phyloP scores from a whole-genome alignment of 2,797 vertebrate species.

The Columba guinea region DNA sequence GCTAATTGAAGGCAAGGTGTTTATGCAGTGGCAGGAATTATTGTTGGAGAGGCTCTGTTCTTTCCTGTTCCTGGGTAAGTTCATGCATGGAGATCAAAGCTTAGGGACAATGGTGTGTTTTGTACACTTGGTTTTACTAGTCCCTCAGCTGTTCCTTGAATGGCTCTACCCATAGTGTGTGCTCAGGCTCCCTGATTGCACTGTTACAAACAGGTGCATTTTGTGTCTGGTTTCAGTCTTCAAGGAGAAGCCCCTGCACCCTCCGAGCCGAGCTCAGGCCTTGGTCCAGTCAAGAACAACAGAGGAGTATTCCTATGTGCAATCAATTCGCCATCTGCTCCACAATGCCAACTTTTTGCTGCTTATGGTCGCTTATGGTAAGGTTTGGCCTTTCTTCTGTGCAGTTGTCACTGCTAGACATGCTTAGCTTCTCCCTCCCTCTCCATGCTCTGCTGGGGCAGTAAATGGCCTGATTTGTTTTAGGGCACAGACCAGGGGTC shows the following conservation, averaged over 20 bases:
- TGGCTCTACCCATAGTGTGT: neutral
- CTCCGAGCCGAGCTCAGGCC: conserved; percentile 89
- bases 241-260: conserved; percentile 86
- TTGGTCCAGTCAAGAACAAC: conserved; percentile 73
- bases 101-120: neutral
- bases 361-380: conserved; percentile 91
- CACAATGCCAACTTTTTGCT: conserved; percentile 88
- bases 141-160: neutral
- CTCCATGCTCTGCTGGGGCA: neutral
- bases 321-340: conserved; percentile 84
- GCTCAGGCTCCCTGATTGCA: neutral
- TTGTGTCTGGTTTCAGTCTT: conserved; percentile 84
- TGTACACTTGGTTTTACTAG: neutral
- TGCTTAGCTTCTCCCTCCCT: neutral
- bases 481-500: neutral
- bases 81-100: neutral
- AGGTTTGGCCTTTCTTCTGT: conserved; percentile 30
- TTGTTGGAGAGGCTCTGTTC: neutral
- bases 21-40: neutral
- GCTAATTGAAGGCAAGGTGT: neutral
- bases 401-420: neutral
- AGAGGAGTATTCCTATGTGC: conserved; percentile 83
- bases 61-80: neutral
- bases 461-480: neutral
- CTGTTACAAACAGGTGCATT: neutral